Percentiles rank a stretch among this genome's conserved stretches.
These are phyloP conservation scores for Cephonodes hylas DNA, from an alignment of 2,888 invertebrate species.

Conservation along the genomic window DNA sequence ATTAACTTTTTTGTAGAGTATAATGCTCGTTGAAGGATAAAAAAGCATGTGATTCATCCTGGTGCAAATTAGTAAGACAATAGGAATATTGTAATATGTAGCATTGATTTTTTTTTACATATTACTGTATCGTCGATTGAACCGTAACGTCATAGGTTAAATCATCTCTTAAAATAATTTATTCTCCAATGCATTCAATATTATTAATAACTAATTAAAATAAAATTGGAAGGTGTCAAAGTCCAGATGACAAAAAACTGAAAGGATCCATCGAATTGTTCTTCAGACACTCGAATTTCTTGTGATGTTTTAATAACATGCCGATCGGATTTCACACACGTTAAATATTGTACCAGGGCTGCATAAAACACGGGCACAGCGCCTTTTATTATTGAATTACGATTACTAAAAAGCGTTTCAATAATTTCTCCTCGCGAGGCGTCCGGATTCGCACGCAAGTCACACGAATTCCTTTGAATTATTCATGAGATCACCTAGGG, in stretches of 20 bases:
- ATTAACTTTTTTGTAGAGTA: neutral
- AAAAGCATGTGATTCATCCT: neutral
- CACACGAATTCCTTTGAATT: slow-evolving; percentile 64
- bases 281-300: neutral
- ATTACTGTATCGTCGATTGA: neutral
- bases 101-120: too few relatives aligned
- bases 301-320: neutral
- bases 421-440: slow-evolving; percentile 1
- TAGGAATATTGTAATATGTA: too few relatives aligned
- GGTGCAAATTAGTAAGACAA: too few relatives aligned
- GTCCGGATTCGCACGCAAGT: slow-evolving; percentile 61
- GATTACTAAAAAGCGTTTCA: neutral
- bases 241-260: too few relatives aligned
- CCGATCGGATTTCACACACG: neutral
- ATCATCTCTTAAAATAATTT: too few relatives aligned
- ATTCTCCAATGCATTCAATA: too few relatives aligned
- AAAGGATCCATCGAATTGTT: neutral
- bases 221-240: too few relatives aligned
- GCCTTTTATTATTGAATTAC: neutral
- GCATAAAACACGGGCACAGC: neutral
- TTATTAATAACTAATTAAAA: too few relatives aligned
- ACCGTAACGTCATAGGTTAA: neutral
- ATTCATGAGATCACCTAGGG: slow-evolving; percentile 62
- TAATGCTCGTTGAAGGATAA: neutral
- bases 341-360: too few relatives aligned